Evolutionary conservation across 2,797 vertebrate species (phyloP).

Genomic region (Schizopygopsis malacanthus): DNA sequence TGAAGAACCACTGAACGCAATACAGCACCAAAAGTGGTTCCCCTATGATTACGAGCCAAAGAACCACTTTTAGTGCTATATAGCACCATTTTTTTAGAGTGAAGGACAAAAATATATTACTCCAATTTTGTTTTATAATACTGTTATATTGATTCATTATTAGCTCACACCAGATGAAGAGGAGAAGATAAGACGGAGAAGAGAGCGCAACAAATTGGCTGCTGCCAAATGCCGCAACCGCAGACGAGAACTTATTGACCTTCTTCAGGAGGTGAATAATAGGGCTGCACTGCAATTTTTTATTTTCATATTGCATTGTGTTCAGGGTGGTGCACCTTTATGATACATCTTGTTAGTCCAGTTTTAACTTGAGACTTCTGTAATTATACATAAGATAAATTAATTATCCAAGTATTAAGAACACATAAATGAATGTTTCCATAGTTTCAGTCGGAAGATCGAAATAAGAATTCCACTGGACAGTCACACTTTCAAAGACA

Average conservation of each 20-base stretch:
- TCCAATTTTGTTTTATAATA: background rate
- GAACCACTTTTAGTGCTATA: too few species aligned
- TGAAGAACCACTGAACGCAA: too few species aligned
- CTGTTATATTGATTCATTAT: background rate
- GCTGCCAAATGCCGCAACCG: slow-evolving; percentile 98
- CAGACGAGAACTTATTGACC: slow-evolving; percentile 93
- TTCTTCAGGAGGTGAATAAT: slow-evolving; percentile 93
- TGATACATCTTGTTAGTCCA: background rate
- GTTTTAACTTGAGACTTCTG: background rate
- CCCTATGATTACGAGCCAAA: too few species aligned
- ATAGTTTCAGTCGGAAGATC: background rate
- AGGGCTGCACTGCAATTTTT: background rate
- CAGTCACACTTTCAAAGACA: background rate
- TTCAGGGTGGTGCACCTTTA: background rate
- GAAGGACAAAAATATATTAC: background rate
- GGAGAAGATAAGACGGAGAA: slow-evolving; percentile 93
- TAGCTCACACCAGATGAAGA: slow-evolving; percentile 97
- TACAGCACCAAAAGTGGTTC: too few species aligned
- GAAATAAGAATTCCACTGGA: background rate
- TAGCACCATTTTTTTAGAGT: too few species aligned
- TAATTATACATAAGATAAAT: background rate
- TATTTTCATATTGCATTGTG: background rate
- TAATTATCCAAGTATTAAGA: background rate
- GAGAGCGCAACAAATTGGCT: slow-evolving; percentile 96
- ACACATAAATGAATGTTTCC: background rate